phyloP scores from a whole-genome alignment of 2,113 vertebrate species.

The Hemicordylus capensis region DNA sequence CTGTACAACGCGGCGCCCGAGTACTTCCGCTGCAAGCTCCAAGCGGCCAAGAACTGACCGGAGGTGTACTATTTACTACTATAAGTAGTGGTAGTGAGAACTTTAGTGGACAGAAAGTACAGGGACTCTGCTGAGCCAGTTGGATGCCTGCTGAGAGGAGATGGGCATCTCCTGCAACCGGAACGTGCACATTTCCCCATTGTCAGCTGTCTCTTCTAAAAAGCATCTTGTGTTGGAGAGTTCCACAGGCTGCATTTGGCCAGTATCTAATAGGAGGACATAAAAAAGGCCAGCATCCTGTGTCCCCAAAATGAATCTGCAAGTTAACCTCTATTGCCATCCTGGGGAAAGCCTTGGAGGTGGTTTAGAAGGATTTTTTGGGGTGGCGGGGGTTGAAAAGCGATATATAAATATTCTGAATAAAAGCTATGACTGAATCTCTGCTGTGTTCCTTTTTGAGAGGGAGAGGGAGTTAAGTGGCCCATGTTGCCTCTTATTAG shows the following conservation, averaged over 20 bases:
- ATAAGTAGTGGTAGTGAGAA: accelerated
- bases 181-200: accelerated
- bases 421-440: too few relatives aligned
- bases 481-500: too few relatives aligned
- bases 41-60: conserved; percentile 66
- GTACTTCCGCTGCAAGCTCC: conserved; percentile 88
- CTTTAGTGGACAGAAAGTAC: accelerated
- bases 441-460: too few relatives aligned
- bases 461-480: too few relatives aligned
- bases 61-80: accelerated
- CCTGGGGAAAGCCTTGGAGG: too few relatives aligned
- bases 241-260: not conserved
- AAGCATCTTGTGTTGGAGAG: not conserved
- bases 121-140: not conserved
- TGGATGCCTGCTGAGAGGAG: not conserved
- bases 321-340: too few relatives aligned
- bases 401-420: too few relatives aligned
- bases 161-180: accelerated
- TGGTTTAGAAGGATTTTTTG: too few relatives aligned
- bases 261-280: too few relatives aligned
- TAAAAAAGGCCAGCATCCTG: too few relatives aligned
- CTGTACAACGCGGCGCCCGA: conserved; percentile 89
- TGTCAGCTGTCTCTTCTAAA: not conserved
- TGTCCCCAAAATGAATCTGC: too few relatives aligned
- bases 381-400: too few relatives aligned